These are phyloP conservation scores for Corydoras sp. DNA, from an alignment of 2,113 vertebrate species.

Conservation along the genomic window DNA sequence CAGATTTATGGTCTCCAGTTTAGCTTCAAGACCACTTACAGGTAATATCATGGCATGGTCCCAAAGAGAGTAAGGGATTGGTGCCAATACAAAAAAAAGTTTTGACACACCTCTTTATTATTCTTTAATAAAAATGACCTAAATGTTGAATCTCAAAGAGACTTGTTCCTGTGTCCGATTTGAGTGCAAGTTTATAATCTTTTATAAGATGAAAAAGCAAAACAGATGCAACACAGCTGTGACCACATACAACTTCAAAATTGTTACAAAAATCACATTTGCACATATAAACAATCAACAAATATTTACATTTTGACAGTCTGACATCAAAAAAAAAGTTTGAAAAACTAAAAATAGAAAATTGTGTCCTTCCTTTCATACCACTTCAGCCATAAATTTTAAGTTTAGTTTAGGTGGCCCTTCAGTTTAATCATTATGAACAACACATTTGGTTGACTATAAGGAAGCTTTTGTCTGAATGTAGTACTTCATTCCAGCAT, in stretches of 20 bases:
- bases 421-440: neutral
- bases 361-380: neutral
- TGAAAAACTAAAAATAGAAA: neutral
- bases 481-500: neutral
- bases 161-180: neutral
- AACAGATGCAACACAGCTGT: no score
- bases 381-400: no score
- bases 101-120: neutral
- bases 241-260: no score
- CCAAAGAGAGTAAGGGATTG: neutral
- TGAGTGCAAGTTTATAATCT: neutral
- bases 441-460: neutral
- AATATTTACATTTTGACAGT: conserved; percentile 13
- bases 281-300: conserved; percentile 3
- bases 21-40: neutral
- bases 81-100: neutral
- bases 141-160: neutral
- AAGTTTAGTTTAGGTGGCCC: neutral
- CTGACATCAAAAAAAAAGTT: no score
- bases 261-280: conserved; percentile 13
- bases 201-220: neutral
- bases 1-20: neutral
- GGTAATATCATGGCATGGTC: neutral
- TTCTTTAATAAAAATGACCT: neutral
- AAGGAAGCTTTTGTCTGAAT: neutral